Base-by-base conservation (phyloP, 2,113 vertebrate genomes). In the Opisthocomus hoazin region DNA sequence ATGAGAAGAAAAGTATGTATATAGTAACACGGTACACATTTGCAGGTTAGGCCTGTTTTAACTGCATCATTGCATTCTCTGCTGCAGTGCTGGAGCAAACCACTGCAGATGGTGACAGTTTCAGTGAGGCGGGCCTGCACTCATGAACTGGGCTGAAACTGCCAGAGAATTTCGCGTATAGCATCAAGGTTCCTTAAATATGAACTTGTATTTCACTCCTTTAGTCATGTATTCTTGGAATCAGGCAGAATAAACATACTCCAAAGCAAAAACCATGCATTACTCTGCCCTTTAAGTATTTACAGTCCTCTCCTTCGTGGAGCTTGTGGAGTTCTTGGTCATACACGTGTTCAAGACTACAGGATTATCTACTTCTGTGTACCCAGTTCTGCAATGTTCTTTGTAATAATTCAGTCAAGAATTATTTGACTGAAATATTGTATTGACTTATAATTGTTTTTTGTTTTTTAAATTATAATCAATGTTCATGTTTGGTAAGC, bases 1-100 rank as follows among this genome's bases (percentile, higher is more conserved):
- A 94, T 69, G 93, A 97, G 78, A 97, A 97, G 74, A 96, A n/a
- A 96, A 94, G 96, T 97, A 97, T 19, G 96, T 96, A 64, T 45
- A 16, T 22, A 91, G 23, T 84, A 79, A 95, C 21, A 64, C 36
- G 24, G 12, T 64, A 71, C 37, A 63, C 41, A 69, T 39, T 88
- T 57, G 29, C 10, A 39, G 3, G 7, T 27, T 56, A 80, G 78
- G 20, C 32, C 27, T 71, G 2, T 41, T 90, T 80, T 84, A 45
- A 65, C 20, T 27, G 8, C 18, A 68, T 36, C 69, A 11, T 61
- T 88, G 50, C 41, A 8, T 45, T 76, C 34, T 65, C 66, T 70
- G 34, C 63, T 65, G 22, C 17, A 57, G 18, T 39, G 39, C 30
- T 68, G 70, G 34, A 73, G 36, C 21, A 87, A 66, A 68, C 4